A percentile compares a stretch with the other conserved stretches of the same genome.
Evolutionary conservation across 2,797 vertebrate genomes (phyloP).

Genomic region (Mormyrus hasselquistii): DNA sequence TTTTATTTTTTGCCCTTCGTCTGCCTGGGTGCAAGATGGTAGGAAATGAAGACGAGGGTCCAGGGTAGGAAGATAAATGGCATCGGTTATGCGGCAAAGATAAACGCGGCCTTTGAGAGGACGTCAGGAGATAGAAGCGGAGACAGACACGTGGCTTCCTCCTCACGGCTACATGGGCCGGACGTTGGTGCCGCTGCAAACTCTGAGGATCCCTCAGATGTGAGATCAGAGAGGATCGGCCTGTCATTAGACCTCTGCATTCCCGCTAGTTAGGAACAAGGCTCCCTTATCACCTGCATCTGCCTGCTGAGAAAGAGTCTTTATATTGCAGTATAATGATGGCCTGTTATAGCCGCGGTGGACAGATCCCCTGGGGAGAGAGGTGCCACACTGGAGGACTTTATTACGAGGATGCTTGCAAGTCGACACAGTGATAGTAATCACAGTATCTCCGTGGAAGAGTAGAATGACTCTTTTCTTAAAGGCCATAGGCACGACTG

Average conservation of each 20-base stretch:
- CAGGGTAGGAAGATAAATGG: not conserved
- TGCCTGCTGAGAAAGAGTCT: not conserved
- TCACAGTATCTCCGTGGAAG: not conserved
- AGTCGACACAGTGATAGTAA: not conserved
- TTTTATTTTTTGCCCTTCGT: not conserved
- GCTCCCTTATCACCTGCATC: constrained; percentile 3
- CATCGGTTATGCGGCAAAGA: not conserved
- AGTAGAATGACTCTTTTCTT: not conserved
- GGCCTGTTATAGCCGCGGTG: not conserved
- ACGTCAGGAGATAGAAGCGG: not conserved
- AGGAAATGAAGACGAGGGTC: not conserved
- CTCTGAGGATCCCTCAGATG: constrained; percentile 24
- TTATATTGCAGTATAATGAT: not conserved
- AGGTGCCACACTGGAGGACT: not conserved
- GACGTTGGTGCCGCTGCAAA: not conserved
- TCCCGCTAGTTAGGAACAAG: constrained; percentile 12
- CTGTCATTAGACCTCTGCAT: constrained; percentile 23
- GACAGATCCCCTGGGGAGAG: not conserved
- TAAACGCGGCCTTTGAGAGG: not conserved
- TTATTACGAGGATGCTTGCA: not conserved
- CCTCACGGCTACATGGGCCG: not conserved
- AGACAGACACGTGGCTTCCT: not conserved
- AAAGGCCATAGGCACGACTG: not conserved
- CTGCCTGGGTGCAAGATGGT: not conserved
- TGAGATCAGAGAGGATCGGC: constrained; percentile 27